Evolutionary conservation across 2,888 invertebrate genomes (phyloP).

Genomic region (Thymelicus lineola): DNA sequence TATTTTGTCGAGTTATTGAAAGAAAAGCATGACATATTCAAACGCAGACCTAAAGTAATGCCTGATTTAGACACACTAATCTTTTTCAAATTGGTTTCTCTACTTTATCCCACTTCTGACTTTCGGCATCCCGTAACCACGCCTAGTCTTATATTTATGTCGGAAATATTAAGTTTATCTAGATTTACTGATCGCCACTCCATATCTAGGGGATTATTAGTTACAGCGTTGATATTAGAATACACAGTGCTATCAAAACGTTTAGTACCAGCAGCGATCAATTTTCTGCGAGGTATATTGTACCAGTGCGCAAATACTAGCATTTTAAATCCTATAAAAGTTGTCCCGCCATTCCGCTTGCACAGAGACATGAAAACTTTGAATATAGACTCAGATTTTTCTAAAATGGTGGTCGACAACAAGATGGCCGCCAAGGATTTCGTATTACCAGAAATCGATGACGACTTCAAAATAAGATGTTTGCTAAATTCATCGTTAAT

Average conservation of each 20-base stretch:
- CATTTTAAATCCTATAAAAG: slow-evolving; percentile 85
- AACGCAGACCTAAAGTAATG: slow-evolving; percentile 83
- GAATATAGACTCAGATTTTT: slow-evolving; percentile 82
- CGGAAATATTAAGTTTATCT: slow-evolving; percentile 89
- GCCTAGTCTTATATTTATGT: slow-evolving; percentile 93
- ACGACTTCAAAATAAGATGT: slow-evolving; percentile 87
- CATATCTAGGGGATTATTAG: slow-evolving; percentile 91
- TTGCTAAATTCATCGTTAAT: slow-evolving; percentile 84
- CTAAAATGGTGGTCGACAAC: slow-evolving; percentile 59
- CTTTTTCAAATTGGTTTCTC: slow-evolving; percentile 92
- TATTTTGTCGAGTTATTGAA: slow-evolving; percentile 88
- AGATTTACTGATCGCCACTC: slow-evolving; percentile 87
- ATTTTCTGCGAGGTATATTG: slow-evolving; percentile 91
- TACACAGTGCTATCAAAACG: slow-evolving; percentile 92
- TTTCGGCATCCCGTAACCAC: slow-evolving; percentile 95
- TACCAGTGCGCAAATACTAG: slow-evolving; percentile 88
- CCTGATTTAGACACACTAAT: slow-evolving; percentile 90
- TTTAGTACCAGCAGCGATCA: slow-evolving; percentile 91
- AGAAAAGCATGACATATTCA: slow-evolving; percentile 88
- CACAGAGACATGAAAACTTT: slow-evolving; percentile 83
- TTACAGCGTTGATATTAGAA: slow-evolving; percentile 91
- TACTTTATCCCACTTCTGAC: slow-evolving; percentile 96
- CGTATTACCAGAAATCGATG: slow-evolving; percentile 74
- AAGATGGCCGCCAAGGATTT: slow-evolving; percentile 86
- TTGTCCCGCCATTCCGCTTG: slow-evolving; percentile 88